These are phyloP conservation scores for Rambutsinella grinnellia DNA, from an alignment of 2,888 invertebrate genomes.

Conservation along the genomic window DNA sequence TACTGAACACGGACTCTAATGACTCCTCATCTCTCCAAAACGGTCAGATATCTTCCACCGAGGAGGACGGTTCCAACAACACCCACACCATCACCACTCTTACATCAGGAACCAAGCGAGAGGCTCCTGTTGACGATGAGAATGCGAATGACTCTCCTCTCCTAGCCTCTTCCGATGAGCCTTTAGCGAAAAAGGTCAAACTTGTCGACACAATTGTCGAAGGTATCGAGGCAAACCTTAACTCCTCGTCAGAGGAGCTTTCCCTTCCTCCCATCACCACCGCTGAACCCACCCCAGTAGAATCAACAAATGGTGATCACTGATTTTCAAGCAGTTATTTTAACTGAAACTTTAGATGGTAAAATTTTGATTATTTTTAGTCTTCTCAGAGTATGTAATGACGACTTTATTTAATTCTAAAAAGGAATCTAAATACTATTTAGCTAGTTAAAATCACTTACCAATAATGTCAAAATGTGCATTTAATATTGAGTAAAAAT, in stretches of 20 bases:
- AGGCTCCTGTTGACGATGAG: conserved; percentile 39
- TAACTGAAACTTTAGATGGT: no score
- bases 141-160: conserved; percentile 31
- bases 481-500: no score
- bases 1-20: conserved; percentile 42
- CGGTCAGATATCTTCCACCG: conserved; percentile 46
- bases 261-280: conserved; percentile 16
- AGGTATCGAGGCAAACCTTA: conserved; percentile 20
- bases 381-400: no score
- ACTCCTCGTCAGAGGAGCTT: conserved; percentile 29
- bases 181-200: conserved; percentile 61
- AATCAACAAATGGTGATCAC: conserved; percentile 49
- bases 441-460: no score
- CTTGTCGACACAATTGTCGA: conserved; percentile 42
- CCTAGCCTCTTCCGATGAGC: conserved; percentile 36
- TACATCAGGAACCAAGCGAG: conserved; percentile 31
- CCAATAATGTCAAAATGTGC: no score
- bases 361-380: no score
- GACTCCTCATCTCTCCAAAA: conserved; percentile 50
- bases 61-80: conserved; percentile 20
- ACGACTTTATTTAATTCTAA: no score
- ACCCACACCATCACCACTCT: conserved; percentile 2
- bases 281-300: conserved; percentile 30
- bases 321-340: conserved; percentile 45
- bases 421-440: no score